Conservation (phyloP, 2,797 vertebrate species). For the Taeniopygia guttata region DNA sequence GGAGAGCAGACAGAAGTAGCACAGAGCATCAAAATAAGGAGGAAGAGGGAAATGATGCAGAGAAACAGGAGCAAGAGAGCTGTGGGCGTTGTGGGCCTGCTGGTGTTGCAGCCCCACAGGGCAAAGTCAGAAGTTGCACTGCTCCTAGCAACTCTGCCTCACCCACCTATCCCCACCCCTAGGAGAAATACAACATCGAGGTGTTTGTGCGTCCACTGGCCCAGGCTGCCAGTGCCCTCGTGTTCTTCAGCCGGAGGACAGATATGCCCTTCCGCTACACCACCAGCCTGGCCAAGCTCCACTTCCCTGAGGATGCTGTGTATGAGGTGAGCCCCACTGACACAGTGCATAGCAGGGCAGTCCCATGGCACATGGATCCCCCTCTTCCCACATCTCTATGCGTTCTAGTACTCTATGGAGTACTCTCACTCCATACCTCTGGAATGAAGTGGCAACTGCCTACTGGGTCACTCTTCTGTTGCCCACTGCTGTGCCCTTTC, state of each 20-base stretch:
- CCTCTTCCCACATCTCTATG: neutral
- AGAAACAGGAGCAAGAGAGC: neutral
- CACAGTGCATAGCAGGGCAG: neutral
- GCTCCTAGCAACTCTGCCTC: neutral
- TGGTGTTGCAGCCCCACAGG: neutral
- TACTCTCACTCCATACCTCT: neutral
- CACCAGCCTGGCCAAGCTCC: conserved; percentile 81
- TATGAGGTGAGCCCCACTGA: conserved; percentile 71
- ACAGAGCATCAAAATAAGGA: neutral
- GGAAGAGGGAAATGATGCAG: neutral
- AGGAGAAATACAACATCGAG: conserved; percentile 84
- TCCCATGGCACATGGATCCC: neutral
- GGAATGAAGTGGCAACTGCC: neutral
- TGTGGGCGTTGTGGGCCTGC: neutral
- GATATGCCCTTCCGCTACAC: conserved; percentile 88
- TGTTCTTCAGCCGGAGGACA: conserved; percentile 88
- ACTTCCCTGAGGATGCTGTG: conserved; percentile 62
- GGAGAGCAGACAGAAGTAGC: neutral
- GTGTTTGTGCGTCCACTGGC: conserved; percentile 86
- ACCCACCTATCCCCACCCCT: neutral
- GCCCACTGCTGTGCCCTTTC: neutral
- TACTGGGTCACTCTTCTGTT: neutral
- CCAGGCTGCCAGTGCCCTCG: conserved; percentile 74
- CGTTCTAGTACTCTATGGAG: too few relatives aligned
- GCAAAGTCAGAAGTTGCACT: neutral